Percentiles rank a stretch among this genome's conserved stretches.
Conservation (phyloP, 2,113 vertebrate genomes). For the Sphyrna mokarran region DNA sequence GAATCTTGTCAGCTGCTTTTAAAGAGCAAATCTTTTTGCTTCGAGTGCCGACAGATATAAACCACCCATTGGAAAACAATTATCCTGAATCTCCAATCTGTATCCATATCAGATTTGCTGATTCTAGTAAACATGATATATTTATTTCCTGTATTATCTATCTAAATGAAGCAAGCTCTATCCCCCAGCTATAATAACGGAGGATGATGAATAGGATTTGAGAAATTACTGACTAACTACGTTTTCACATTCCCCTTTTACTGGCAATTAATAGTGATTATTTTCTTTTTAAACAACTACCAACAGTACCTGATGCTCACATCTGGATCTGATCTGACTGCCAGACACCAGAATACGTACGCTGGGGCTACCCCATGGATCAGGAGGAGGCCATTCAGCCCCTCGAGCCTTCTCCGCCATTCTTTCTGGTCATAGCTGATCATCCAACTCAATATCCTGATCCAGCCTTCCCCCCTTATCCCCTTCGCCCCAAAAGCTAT, state of each 20-base stretch:
- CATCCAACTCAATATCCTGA: no score
- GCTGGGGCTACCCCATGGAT: not conserved
- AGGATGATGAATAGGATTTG: not conserved
- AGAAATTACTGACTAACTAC: not conserved
- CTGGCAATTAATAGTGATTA: not conserved
- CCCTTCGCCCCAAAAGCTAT: not conserved
- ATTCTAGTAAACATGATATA: not conserved
- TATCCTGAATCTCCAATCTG: not conserved
- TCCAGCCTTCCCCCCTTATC: no score
- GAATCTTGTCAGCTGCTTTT: not conserved
- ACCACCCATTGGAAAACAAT: not conserved
- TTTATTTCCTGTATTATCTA: not conserved
- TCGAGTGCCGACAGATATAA: not conserved
- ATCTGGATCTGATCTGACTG: not conserved
- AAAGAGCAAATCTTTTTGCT: not conserved
- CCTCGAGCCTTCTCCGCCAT: no score
- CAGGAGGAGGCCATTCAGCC: no score
- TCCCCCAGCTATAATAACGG: not conserved
- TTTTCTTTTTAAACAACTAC: not conserved
- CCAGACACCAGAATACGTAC: not conserved
- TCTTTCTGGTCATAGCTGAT: no score
- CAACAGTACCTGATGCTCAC: not conserved
- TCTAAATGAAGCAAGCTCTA: not conserved
- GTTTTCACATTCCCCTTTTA: not conserved
- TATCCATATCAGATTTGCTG: not conserved